These are phyloP conservation scores for Alosa alosa DNA, from an alignment of 2,113 vertebrate genomes.

Conservation along the genomic window DNA sequence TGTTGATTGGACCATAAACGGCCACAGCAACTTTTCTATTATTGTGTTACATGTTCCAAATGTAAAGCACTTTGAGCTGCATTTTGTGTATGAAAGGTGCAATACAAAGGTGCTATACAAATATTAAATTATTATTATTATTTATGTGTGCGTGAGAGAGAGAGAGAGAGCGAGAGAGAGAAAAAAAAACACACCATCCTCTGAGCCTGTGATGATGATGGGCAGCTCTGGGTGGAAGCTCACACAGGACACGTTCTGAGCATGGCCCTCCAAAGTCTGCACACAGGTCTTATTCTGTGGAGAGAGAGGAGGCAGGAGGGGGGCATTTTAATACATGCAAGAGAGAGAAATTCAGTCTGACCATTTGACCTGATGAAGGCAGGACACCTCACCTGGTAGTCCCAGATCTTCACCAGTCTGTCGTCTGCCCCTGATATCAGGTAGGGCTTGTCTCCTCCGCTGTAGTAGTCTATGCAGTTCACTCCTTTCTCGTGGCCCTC, in stretches of 20 bases:
- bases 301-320: neutral
- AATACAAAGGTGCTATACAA: too few relatives aligned
- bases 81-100: too few relatives aligned
- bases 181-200: constrained; percentile 80
- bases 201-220: constrained; percentile 97
- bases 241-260: constrained; percentile 96
- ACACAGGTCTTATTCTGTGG: constrained; percentile 96
- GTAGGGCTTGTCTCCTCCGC: constrained; percentile 97
- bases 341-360: neutral
- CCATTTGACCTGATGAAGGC: neutral
- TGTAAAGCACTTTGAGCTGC: too few relatives aligned
- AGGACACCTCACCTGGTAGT: constrained; percentile 84
- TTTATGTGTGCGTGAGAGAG: neutral
- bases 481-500: constrained; percentile 98
- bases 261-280: constrained; percentile 94
- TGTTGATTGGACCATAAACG: too few relatives aligned
- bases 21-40: too few relatives aligned
- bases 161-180: neutral
- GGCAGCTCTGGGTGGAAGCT: constrained; percentile 97
- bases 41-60: too few relatives aligned
- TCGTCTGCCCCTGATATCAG: constrained; percentile 98
- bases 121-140: too few relatives aligned
- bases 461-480: constrained; percentile 99
- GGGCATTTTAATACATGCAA: neutral
- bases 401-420: constrained; percentile 98